Evolutionary conservation across 2,888 invertebrate species (phyloP).

Genomic region (Conops quadrifasciatus): DNA sequence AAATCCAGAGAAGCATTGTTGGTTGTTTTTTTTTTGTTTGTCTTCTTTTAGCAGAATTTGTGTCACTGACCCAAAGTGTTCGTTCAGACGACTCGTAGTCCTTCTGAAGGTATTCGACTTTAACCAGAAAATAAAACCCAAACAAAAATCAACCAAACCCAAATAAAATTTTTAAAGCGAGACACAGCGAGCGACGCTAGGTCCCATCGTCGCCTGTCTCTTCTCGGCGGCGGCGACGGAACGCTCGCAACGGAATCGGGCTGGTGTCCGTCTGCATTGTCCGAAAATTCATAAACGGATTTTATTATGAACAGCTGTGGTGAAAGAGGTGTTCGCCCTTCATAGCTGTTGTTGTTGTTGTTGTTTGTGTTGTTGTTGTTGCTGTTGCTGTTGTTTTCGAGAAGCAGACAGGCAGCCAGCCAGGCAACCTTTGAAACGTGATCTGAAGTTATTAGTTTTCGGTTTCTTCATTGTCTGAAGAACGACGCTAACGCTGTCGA

Average conservation of each 20-base stretch:
- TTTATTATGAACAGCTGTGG: too few relatives aligned
- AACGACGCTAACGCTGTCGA: not conserved
- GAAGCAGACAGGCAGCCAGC: too few relatives aligned
- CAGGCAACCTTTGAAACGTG: conserved; percentile 17
- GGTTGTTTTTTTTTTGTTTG: too few relatives aligned
- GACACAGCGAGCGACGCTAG: not conserved
- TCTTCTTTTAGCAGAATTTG: not conserved
- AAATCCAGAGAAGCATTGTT: too few relatives aligned
- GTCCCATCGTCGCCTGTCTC: not conserved
- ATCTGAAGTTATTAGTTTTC: conserved; percentile 14
- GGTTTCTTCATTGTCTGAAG: conserved; percentile 20
- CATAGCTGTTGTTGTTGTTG: not conserved
- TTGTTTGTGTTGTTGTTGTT: not conserved
- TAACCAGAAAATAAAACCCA: not conserved
- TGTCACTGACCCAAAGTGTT: conserved; percentile 10
- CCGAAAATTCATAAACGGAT: not conserved
- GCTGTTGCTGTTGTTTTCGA: not conserved
- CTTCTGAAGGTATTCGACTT: not conserved
- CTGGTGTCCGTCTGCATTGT: not conserved
- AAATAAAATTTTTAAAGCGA: not conserved
- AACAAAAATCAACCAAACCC: not conserved
- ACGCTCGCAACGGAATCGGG: not conserved
- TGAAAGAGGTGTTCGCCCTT: not conserved
- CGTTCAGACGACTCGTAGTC: not conserved
- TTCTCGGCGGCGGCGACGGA: not conserved